Base-by-base conservation (phyloP, 2,888 invertebrate genomes). In the Drosophila picticornis region DNA sequence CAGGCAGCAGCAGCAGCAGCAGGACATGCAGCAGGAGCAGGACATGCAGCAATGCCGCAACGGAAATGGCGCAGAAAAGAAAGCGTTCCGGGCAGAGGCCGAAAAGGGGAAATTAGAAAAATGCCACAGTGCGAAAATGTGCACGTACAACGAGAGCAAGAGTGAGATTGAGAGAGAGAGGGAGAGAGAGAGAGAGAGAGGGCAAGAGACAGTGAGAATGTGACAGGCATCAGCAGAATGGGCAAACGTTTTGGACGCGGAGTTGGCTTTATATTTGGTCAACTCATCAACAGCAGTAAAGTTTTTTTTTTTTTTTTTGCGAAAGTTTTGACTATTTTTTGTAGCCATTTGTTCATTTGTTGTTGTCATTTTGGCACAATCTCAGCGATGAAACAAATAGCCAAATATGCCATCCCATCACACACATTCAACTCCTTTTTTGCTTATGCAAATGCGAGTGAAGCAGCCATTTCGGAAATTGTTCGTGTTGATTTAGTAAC, bases 31-130 rank as follows among this genome's bases (percentile, higher is more conserved):
- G 81, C 87, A 84, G 66, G 89, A 22, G 55, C 65, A 79, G 81
- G 81, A 79, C 69, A 79, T 76, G 77, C 77, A 84, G 84, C 73
- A n/a, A 56, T 27, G 78, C 81, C 89, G 84, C 89, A 89, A 66
- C 84, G 84, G 84, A 84, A 84, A 84, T 84, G 89, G 84, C 79
- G 89, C 82, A 86, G 84, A 84, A 84, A 84, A 87, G 77, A 81
- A 84, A 77, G 58, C 80, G 72, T 68, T 53, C 40, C 50, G 40
- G 58, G 62, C 64, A 52, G 53, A 16, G 51, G 70, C 55, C 10
- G 11, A 16, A 53, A 73, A 75, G 75, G 80, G 84, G 90, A 86
- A 85, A 89, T 86, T 86, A 90, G 85, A 90, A 89, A 46, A 85
- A 90, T 80, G 78, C 85, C 88, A 87, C 70, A 79, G 79, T 77